These are phyloP conservation scores for Sialis lutaria DNA, from an alignment of 2,888 invertebrate species.

Conservation along the genomic window DNA sequence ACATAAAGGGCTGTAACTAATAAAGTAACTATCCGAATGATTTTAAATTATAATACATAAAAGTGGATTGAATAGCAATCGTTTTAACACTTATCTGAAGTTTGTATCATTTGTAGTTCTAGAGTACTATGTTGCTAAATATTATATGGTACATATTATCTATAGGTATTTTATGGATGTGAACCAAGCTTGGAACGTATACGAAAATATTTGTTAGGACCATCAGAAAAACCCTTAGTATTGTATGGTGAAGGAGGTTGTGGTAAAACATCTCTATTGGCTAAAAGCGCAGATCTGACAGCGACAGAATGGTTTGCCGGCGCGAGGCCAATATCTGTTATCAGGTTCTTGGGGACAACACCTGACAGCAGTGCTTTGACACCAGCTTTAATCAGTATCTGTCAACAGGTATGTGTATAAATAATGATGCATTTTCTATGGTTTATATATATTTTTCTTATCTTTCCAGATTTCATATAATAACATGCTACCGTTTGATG, in stretches of 20 bases:
- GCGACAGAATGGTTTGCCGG: constrained; percentile 55
- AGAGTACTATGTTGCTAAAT: too few relatives aligned
- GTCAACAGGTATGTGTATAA: constrained; percentile 59
- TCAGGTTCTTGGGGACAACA: constrained; percentile 90
- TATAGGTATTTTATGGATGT: constrained; percentile 87
- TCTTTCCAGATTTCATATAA: constrained; percentile 69
- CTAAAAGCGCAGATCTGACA: constrained; percentile 77
- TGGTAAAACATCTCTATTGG: constrained; percentile 89
- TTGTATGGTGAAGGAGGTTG: constrained; percentile 93
- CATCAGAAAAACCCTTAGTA: constrained; percentile 75
- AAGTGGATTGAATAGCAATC: too few relatives aligned
- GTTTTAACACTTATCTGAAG: too few relatives aligned
- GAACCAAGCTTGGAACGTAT: constrained; percentile 70
- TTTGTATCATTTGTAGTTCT: too few relatives aligned
- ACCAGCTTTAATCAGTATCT: constrained; percentile 86
- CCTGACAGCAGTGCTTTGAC: constrained; percentile 92
- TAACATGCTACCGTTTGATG: constrained; percentile 77
- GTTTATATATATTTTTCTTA: too few relatives aligned
- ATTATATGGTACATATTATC: too few relatives aligned
- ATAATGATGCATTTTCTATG: too few relatives aligned
- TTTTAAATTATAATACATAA: too few relatives aligned
- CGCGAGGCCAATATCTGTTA: constrained; percentile 66
- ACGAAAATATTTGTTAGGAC: constrained; percentile 64
- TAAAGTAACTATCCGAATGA: too few relatives aligned
- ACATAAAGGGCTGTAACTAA: too few relatives aligned